phyloP scores from a whole-genome alignment of 2,888 invertebrate species.

The Drosophila multiciliata region DNA sequence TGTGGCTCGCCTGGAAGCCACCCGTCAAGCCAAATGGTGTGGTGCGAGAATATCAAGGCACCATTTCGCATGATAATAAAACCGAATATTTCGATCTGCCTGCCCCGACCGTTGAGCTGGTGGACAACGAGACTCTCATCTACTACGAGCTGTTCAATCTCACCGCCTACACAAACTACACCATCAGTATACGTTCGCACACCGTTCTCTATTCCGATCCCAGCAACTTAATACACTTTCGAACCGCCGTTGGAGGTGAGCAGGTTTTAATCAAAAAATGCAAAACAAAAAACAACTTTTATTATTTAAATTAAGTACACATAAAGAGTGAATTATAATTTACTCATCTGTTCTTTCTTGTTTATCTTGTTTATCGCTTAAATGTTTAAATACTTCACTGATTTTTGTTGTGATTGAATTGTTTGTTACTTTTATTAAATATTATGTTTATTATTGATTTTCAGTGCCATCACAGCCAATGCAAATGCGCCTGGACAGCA shows the following conservation, averaged over 20 bases:
- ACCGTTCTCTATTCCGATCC: constrained; percentile 88
- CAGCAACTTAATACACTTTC: constrained; percentile 86
- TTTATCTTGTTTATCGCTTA: neutral
- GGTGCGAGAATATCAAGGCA: constrained; percentile 83
- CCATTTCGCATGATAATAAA: constrained; percentile 31
- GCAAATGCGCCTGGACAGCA: constrained; percentile 32
- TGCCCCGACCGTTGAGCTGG: constrained; percentile 45
- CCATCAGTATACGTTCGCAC: constrained; percentile 89
- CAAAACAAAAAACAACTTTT: neutral
- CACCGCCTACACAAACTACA: constrained; percentile 88
- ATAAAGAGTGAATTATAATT: neutral
- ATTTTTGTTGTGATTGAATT: neutral
- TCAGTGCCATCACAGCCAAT: constrained; percentile 76
- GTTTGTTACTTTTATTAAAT: neutral
- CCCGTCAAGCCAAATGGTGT: constrained; percentile 91
- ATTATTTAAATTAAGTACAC: neutral
- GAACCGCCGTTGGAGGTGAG: constrained; percentile 87
- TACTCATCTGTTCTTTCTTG: neutral
- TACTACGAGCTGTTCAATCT: constrained; percentile 83
- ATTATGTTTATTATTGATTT: constrained; percentile 5
- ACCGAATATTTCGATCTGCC: constrained; percentile 36
- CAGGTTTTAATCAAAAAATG: neutral
- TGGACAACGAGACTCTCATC: constrained; percentile 61
- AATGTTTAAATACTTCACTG: neutral
- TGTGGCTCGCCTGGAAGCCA: constrained; percentile 86